Conservation (phyloP, 2,797 vertebrate genomes). For the Adrianichthys oophorus region DNA sequence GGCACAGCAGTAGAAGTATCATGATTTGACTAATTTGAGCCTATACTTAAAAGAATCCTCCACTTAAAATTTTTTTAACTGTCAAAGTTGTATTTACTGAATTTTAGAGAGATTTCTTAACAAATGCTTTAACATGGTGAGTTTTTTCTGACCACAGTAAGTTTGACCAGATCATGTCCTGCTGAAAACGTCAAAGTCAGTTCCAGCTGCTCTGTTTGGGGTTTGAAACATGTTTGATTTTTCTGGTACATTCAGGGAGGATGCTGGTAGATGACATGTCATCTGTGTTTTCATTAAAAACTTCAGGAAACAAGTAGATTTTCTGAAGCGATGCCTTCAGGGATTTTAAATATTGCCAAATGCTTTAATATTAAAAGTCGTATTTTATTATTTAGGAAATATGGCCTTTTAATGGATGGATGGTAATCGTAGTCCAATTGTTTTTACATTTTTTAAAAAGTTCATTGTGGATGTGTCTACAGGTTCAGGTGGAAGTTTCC, state of each 20-base stretch:
- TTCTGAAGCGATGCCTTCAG: neutral
- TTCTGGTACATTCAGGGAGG: neutral
- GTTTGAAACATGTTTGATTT: slow-evolving; percentile 30
- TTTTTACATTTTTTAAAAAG: neutral
- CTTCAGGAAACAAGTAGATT: neutral
- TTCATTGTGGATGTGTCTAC: slow-evolving; percentile 37
- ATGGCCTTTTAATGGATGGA: too few species aligned
- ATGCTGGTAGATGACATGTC: neutral
- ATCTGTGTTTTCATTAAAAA: slow-evolving; percentile 3
- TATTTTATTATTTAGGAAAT: too few species aligned
- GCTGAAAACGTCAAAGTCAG: slow-evolving; percentile 34
- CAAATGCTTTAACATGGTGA: too few species aligned
- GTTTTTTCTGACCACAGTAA: too few species aligned
- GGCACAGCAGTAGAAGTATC: too few species aligned
- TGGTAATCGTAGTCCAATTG: too few species aligned
- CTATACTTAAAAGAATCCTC: too few species aligned
- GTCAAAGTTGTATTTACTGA: too few species aligned
- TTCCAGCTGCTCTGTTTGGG: slow-evolving; percentile 14
- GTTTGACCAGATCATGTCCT: slow-evolving; percentile 35
- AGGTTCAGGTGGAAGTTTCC: slow-evolving; percentile 75
- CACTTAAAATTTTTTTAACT: too few species aligned
- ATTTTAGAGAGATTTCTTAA: too few species aligned
- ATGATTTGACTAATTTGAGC: too few species aligned
- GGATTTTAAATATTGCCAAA: neutral
- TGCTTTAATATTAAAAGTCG: neutral